Base-by-base conservation (phyloP, 2,888 invertebrate genomes). In the Proisotoma minuta region DNA sequence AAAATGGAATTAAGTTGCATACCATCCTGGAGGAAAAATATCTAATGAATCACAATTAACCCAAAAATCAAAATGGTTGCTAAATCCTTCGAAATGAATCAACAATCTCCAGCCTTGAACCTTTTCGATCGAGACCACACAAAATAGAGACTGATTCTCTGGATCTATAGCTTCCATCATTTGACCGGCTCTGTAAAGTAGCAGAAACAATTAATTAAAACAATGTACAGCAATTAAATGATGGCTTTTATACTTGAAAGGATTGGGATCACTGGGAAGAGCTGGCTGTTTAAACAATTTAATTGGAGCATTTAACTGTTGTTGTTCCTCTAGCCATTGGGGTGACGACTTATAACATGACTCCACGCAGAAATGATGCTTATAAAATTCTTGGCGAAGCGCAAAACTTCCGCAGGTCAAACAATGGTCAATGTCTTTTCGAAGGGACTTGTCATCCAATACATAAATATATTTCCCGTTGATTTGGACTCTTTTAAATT, bases 141-240 rank as follows among this genome's bases (percentile, higher is more conserved):
- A 94, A 77, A 92, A 92, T 63, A 90, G 80, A 0, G 91, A 87
- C 60, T 91, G 93, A 78, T 93, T 91, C 75, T 87, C 87, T 0
- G 95, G 96, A 80, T 97, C 96, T 49, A 95, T 88, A 2, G 92
- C 95, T 80, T 96, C 96, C 73, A 96, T 77, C 75, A 91, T 88
- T 91, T 93, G 91, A 2, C 91, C 92, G 43, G 87, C 83, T 48
- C 67, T 71, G 23, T 34, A 65, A n/a, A 60, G 28, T n/a, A 40
- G 75, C 75, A 79, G 28, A 20, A 57, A 43, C 53, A 53, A 20
- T 18, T 12, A 10, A 24, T 24, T 18, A 20, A 24, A 15, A 15
- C 27, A 18, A 15, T n/a, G n/a, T n/a, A n/a, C n/a, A 22, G 10
- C 5, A 22, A 24, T 10, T 23, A 58, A 50, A 58, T 3, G 27